These are phyloP conservation scores for Nymphicus hollandicus DNA, from an alignment of 2,113 vertebrate species.

Conservation along the genomic window DNA sequence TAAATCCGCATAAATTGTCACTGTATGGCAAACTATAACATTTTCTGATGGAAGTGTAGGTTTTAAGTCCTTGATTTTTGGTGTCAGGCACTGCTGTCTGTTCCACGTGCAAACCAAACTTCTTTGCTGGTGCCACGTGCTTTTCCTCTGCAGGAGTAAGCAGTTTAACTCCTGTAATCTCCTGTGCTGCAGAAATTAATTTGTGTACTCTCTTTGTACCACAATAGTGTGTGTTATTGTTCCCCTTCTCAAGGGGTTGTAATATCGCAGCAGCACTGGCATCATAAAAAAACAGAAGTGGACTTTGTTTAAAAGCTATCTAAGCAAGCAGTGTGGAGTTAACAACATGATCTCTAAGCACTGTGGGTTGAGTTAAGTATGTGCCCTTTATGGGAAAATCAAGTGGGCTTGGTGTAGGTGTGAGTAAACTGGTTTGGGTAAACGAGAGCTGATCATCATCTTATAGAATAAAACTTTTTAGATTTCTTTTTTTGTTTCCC, in stretches of 20 bases:
- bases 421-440: background rate
- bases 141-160: slow-evolving; percentile 42
- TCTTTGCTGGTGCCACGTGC: slow-evolving; percentile 9
- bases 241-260: background rate
- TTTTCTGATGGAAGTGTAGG: background rate
- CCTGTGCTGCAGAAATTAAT: background rate
- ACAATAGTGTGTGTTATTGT: background rate
- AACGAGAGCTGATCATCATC: background rate
- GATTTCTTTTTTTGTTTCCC: background rate
- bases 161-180: slow-evolving; percentile 51
- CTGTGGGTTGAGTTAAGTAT: slow-evolving; percentile 36
- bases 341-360: background rate
- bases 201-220: slow-evolving; percentile 33
- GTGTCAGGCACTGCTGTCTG: background rate
- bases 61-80: slow-evolving; percentile 17
- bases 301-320: slow-evolving; percentile 17
- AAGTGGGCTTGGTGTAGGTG: background rate
- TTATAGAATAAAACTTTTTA: background rate
- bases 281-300: background rate
- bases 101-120: background rate
- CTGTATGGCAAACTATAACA: background rate
- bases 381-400: background rate
- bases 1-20: background rate
- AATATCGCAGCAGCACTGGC: background rate
- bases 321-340: background rate